Evolutionary conservation across 2,113 vertebrate genomes (phyloP).

Genomic region (Myanophis thanlyinensis): DNA sequence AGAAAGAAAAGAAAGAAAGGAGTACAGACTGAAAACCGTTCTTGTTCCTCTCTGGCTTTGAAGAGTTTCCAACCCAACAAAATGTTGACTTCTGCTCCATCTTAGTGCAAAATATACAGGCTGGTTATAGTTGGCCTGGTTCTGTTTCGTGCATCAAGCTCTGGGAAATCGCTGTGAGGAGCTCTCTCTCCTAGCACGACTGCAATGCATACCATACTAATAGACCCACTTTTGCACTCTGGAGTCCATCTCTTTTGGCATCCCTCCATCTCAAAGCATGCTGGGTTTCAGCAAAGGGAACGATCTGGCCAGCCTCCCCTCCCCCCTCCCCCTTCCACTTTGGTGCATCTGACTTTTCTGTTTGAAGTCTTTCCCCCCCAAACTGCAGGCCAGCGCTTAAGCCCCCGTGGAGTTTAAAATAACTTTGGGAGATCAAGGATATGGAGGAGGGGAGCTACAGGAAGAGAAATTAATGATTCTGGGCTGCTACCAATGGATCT

Average conservation of each 20-base stretch:
- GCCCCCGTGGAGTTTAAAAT: not conserved
- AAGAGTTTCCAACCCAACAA: not conserved
- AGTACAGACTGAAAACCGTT: not conserved
- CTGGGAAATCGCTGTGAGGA: not conserved
- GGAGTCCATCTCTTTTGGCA: not conserved
- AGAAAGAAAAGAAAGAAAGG: not conserved
- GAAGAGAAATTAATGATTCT: not conserved
- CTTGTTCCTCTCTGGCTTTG: not conserved
- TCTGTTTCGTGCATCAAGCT: not conserved
- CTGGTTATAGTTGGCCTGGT: not conserved
- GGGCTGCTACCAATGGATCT: constrained; percentile 27
- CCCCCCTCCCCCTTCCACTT: not conserved
- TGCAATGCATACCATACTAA: not conserved
- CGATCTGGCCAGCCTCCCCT: not conserved
- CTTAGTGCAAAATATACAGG: not conserved
- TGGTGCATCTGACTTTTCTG: not conserved
- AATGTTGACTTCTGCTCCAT: not conserved
- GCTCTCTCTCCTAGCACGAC: not conserved
- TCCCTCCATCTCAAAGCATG: not conserved
- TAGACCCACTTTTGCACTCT: not conserved
- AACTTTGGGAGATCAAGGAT: not conserved
- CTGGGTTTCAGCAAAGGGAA: not conserved
- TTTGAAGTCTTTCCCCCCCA: not conserved
- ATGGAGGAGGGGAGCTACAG: no score
- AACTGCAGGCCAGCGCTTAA: not conserved